Conservation (phyloP, 2,888 invertebrate species). For the Orchestes rusci region DNA sequence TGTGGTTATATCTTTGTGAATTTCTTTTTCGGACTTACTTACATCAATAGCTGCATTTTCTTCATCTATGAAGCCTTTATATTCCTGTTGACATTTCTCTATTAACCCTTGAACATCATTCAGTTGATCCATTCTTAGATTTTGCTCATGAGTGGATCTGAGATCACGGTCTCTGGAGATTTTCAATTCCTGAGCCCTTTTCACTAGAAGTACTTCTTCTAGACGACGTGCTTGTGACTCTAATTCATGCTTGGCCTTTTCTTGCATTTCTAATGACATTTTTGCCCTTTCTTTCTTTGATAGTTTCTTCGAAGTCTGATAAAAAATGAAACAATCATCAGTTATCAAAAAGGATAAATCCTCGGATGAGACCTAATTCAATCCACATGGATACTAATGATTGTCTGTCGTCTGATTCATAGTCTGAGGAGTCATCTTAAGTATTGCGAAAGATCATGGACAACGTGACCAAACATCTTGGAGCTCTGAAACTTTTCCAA, state of each 20-base stretch:
- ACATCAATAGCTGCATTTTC: slow-evolving; percentile 29
- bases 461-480: too few species aligned
- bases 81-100: slow-evolving; percentile 15
- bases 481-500: too few species aligned
- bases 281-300: slow-evolving; percentile 36
- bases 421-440: too few species aligned
- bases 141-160: slow-evolving; percentile 34
- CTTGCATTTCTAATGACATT: slow-evolving; percentile 29
- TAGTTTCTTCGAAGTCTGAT: slow-evolving; percentile 28
- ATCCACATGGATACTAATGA: too few species aligned
- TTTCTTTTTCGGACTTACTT: slow-evolving; percentile 1
- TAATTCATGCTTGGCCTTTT: slow-evolving; percentile 28
- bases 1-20: background rate
- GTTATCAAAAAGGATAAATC: too few species aligned
- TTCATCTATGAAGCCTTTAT: slow-evolving; percentile 15
- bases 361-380: too few species aligned
- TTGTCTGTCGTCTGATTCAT: too few species aligned
- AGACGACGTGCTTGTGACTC: slow-evolving; percentile 28
- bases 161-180: slow-evolving; percentile 40
- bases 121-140: slow-evolving; percentile 35
- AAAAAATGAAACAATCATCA: too few species aligned
- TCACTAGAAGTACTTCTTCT: slow-evolving; percentile 28
- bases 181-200: slow-evolving; percentile 33
- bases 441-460: too few species aligned
- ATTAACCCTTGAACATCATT: slow-evolving; percentile 16